Conservation (phyloP, 2,888 invertebrate genomes). For the Apodemia mormo region DNA sequence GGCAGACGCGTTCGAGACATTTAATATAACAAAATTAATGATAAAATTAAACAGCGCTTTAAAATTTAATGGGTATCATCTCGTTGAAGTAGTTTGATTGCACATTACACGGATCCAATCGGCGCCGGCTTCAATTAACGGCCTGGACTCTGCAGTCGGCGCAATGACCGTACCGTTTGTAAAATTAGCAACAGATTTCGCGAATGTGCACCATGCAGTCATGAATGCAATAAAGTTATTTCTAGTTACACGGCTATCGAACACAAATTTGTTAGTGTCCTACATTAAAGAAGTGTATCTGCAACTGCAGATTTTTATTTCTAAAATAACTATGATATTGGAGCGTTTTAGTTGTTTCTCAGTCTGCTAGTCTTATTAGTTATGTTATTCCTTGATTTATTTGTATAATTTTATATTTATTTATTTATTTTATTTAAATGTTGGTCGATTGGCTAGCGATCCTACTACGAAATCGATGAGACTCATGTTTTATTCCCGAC, state of each 20-base stretch:
- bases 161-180: slow-evolving; percentile 58
- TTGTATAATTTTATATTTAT: too few relatives aligned
- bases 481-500: too few relatives aligned
- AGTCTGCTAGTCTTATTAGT: too few relatives aligned
- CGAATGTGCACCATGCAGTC: slow-evolving; percentile 58
- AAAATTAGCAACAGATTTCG: slow-evolving; percentile 65
- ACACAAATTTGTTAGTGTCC: slow-evolving; percentile 19
- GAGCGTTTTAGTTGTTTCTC: too few relatives aligned
- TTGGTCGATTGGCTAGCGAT: too few relatives aligned
- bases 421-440: too few relatives aligned
- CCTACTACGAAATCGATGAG: too few relatives aligned
- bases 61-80: slow-evolving; percentile 42
- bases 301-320: neutral
- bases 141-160: slow-evolving; percentile 26
- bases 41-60: slow-evolving; percentile 31
- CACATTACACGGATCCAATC: slow-evolving; percentile 47
- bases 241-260: slow-evolving; percentile 31
- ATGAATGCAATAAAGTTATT: slow-evolving; percentile 62
- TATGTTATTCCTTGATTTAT: too few relatives aligned
- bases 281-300: slow-evolving; percentile 9
- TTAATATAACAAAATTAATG: slow-evolving; percentile 27
- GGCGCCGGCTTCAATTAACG: slow-evolving; percentile 69
- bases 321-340: too few relatives aligned
- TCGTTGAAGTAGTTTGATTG: slow-evolving; percentile 55
- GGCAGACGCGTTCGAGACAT: slow-evolving; percentile 23